Conservation (phyloP, 1,140 invertebrate species). For the Drosophila nebulosa region DNA sequence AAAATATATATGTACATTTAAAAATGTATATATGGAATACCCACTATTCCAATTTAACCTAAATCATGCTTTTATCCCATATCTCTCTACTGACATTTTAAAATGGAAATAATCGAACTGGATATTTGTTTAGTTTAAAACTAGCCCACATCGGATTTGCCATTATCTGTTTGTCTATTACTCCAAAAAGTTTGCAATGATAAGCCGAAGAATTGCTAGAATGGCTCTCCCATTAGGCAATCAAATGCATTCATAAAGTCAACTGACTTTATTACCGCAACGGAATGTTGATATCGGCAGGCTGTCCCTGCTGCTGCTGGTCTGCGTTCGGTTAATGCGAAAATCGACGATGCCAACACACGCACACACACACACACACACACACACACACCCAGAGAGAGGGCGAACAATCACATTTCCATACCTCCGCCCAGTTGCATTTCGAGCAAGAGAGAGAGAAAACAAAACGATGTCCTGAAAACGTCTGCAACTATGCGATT, state of each 20-base stretch:
- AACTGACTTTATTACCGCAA: slow-evolving; percentile 60
- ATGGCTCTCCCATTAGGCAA: slow-evolving; percentile 1
- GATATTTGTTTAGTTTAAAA: no score
- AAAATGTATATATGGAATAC: no score
- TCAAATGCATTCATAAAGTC: slow-evolving; percentile 61
- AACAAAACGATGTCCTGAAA: slow-evolving; percentile 6
- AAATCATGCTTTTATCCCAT: no score
- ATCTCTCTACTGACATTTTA: no score
- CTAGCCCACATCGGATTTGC: no score
- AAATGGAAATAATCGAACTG: no score
- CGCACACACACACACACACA: slow-evolving; percentile 10
- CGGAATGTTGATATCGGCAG: slow-evolving; percentile 12
- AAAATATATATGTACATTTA: no score
- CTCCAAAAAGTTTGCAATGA: slow-evolving; percentile 9
- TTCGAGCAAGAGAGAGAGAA: slow-evolving; percentile 20
- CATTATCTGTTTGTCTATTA: background rate
- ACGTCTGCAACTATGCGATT: slow-evolving; percentile 3
- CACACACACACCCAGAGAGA: background rate
- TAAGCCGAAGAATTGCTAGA: slow-evolving; percentile 23
- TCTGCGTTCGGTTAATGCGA: background rate
- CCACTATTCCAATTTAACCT: no score
- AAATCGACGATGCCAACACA: slow-evolving; percentile 35
- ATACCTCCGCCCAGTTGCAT: slow-evolving; percentile 15
- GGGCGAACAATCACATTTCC: slow-evolving; percentile 9
- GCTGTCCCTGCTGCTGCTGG: background rate